Base-by-base conservation (phyloP, 2,113 vertebrate species). In the Laterallus jamaicensis region DNA sequence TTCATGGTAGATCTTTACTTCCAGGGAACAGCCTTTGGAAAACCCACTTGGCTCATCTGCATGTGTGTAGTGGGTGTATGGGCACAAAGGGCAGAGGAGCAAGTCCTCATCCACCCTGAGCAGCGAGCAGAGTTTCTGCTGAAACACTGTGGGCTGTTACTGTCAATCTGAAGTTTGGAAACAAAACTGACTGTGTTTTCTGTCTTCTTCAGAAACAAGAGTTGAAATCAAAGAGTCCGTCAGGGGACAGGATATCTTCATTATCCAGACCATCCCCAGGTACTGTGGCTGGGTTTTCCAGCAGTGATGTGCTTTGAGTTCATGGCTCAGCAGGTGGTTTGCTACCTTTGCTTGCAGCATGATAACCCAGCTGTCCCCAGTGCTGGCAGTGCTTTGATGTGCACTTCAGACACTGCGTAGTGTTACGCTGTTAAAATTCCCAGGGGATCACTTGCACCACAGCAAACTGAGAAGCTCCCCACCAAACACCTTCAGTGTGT, bases 141-240 rank as follows among this genome's bases (percentile, higher is more conserved):
- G 26, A 69, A 75, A 28, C 52, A 8, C 49, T 8, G 12, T 52
- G 26, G 66, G 64, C 92, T 76, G 12, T 66, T 29, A 52, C 26
- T 56, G 69, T 63, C 47, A 86, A 31, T n/a, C 28, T 71, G 56
- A 22, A 67, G 44, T 82, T 70, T 88, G 73, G 31, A 67, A 68
- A 49, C 50, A 82, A 82, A 86, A 37, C 40, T 93, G 67, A 94
- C 75, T 81, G 11, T 86, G 35, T 88, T 74, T 91, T 95, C 40
- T 56, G 91, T 97, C 54, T 59, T 95, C 69, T 97, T 60, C 92
- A 99, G 99, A 99, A 97, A 99, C 99, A 18, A 98, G 99, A 98
- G 99, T 99, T 79, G 99, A 99, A 97, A 99, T 99, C 60, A 99
- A 99, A 95, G 99, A 99, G 86, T 99, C 99, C 1, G 99, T 99